phyloP scores from a whole-genome alignment of 2,797 vertebrate species.

The Capromys pilorides region DNA sequence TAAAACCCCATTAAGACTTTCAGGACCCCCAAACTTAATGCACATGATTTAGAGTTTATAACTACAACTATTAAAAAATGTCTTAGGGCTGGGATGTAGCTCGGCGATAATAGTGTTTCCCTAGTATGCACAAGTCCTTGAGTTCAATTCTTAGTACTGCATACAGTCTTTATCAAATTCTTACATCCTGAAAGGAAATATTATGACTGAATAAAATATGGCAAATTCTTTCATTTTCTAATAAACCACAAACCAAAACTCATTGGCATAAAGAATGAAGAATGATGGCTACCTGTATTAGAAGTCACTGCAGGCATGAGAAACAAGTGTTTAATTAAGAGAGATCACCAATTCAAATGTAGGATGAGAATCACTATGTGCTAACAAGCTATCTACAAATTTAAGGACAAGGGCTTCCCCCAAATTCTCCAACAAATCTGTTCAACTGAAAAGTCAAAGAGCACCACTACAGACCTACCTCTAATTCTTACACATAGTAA shows the following conservation, averaged over 20 bases:
- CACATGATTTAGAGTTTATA: not conserved
- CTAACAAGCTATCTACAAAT: not conserved
- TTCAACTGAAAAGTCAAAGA: not conserved
- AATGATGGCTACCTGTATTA: not conserved
- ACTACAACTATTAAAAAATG: not conserved
- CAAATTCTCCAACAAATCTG: not conserved
- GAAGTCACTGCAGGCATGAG: not conserved
- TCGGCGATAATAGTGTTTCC: not conserved
- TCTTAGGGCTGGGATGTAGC: not conserved
- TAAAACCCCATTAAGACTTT: slow-evolving; percentile 44
- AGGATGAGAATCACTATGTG: not conserved
- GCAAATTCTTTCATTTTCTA: slow-evolving; percentile 12
- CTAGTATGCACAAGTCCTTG: not conserved
- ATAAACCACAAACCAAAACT: not conserved
- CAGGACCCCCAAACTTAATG: not conserved
- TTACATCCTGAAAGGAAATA: not conserved
- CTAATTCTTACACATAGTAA: not conserved
- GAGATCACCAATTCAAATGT: not conserved
- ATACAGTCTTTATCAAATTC: slow-evolving; percentile 6
- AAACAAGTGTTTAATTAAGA: slow-evolving; percentile 21
- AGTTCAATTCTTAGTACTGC: not conserved
- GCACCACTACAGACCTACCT: not conserved
- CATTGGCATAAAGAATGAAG: not conserved
- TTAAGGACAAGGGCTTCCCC: not conserved
- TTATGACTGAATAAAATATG: not conserved